Percentiles rank a stretch among this genome's conserved stretches.
Evolutionary conservation across 1,140 invertebrate species (phyloP).

Genomic region (Zaprionus tsacasi): DNA sequence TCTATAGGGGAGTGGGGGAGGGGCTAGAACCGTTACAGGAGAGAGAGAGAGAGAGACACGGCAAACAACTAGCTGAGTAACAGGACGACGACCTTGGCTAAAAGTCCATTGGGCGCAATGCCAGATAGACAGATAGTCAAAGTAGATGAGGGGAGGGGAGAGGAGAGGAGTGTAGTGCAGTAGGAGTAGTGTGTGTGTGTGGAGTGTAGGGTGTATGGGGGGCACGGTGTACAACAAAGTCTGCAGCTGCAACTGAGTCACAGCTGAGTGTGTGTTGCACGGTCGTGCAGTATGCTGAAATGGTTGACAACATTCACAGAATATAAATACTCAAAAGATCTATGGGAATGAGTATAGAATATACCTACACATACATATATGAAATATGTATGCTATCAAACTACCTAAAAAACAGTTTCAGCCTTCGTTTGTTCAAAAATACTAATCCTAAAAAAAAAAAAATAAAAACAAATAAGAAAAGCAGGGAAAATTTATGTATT

Average conservation of each 20-base stretch:
- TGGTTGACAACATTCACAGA: conserved; percentile 16
- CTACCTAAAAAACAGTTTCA: background rate
- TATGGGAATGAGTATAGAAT: background rate
- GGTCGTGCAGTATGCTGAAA: conserved; percentile 19
- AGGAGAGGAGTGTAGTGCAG: background rate
- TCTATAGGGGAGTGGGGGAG: background rate
- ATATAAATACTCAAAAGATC: conserved; percentile 2
- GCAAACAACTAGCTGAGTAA: conserved; percentile 41
- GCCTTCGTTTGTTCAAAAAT: conserved; percentile 20
- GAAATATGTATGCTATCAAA: background rate
- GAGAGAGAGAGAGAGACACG: background rate
- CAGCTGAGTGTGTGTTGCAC: conserved; percentile 13
- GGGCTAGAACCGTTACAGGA: background rate
- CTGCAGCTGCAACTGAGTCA: conserved; percentile 31
- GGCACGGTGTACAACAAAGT: background rate
- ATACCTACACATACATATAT: too few relatives aligned
- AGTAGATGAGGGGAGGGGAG: background rate
- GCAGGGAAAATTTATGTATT: background rate
- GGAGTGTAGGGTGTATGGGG: background rate
- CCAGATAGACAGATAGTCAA: conserved; percentile 2
- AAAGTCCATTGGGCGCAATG: conserved; percentile 35
- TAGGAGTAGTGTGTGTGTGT: too few relatives aligned
- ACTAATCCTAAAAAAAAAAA: background rate
- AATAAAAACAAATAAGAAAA: background rate
- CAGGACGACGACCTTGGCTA: conserved; percentile 75